Base-by-base conservation (phyloP, 1,140 invertebrate species). In the Pogonomyrmex californicus region DNA sequence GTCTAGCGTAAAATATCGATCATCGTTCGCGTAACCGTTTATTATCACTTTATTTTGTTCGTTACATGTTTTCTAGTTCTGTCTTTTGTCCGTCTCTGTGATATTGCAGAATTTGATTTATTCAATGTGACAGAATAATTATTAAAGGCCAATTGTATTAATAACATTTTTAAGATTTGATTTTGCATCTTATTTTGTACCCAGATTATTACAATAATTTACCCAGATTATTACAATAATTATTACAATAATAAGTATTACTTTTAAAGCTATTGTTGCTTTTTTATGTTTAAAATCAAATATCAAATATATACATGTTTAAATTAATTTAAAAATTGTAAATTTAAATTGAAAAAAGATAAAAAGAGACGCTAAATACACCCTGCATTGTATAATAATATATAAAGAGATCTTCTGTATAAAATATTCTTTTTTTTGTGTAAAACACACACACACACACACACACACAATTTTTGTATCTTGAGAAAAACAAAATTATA, bases 1-100 rank as follows among this genome's bases (percentile, higher is more conserved):
- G 89, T 88, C 77, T 75, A 7, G 6, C 23, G 47, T 17, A 76
- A 90, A 90, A 90, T 90, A 90, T 90, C 68, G 62, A 90, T 86
- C 71, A 90, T 86, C 73, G 56, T 87, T 65, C 41, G 33, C 47
- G 3, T n/a, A 36, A 38, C 65, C 47, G 9, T 23, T 89, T 63
- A 81, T 87, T 86, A 86, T 77, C 68, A 44, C 60, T 75, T 86
- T 23, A 36, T 73, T 58, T 54, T 54, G 56, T 30, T 86, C 56
- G 14, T 60, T 86, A 38, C 79, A 41, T 68, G 36, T 54, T 85
- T 87, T 44, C 12, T 44, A 33, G n/a, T 17, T 58, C 14, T 49
- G 36, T 23, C 30, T 38, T 36, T 6, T 14, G 14, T 36, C 58
- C 23, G 5, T 44, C n/a, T 62, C 41, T 65, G 58, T 47, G 12